phyloP scores from a whole-genome alignment of 2,113 vertebrate genomes.

The Embiotoca jacksoni region DNA sequence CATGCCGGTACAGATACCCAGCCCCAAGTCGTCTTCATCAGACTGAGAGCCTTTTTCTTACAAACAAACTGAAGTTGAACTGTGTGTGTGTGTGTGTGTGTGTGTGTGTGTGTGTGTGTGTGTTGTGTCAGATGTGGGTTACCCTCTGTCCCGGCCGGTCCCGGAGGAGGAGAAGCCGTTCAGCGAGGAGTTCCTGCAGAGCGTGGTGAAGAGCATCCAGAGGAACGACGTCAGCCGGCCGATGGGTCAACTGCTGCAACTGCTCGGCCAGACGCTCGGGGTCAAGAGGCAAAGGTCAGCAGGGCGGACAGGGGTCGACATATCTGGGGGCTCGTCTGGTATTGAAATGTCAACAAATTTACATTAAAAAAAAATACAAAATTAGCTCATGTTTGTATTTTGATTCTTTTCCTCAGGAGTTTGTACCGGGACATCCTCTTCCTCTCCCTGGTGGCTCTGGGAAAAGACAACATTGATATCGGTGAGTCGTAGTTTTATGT shows the following conservation, averaged over 20 bases:
- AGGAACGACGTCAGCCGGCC: slow-evolving; percentile 95
- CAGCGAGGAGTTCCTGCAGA: slow-evolving; percentile 91
- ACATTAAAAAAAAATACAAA: too few relatives aligned
- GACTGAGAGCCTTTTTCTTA: too few relatives aligned
- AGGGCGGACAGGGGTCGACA: too few relatives aligned
- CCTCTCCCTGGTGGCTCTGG: slow-evolving; percentile 95
- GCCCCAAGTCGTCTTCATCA: too few relatives aligned
- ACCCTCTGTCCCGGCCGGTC: slow-evolving; percentile 87
- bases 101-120: neutral
- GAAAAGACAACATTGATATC: slow-evolving; percentile 97
- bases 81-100: too few relatives aligned
- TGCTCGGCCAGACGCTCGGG: slow-evolving; percentile 88
- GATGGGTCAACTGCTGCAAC: slow-evolving; percentile 94
- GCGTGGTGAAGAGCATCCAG: slow-evolving; percentile 95
- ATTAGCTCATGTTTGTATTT: neutral
- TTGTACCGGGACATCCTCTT: slow-evolving; percentile 98
- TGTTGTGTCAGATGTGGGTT: slow-evolving; percentile 87
- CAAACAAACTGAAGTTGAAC: too few relatives aligned
- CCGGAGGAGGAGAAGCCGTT: slow-evolving; percentile 90
- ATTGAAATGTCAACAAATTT: too few relatives aligned
- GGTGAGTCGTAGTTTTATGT: slow-evolving; percentile 82
- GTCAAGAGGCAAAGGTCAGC: slow-evolving; percentile 91
- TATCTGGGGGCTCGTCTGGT: too few relatives aligned
- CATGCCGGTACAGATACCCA: too few relatives aligned
- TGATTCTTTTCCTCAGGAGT: slow-evolving; percentile 85